Conservation (phyloP, 1,140 invertebrate genomes). For the Cyrtorhinus lividipennis region DNA sequence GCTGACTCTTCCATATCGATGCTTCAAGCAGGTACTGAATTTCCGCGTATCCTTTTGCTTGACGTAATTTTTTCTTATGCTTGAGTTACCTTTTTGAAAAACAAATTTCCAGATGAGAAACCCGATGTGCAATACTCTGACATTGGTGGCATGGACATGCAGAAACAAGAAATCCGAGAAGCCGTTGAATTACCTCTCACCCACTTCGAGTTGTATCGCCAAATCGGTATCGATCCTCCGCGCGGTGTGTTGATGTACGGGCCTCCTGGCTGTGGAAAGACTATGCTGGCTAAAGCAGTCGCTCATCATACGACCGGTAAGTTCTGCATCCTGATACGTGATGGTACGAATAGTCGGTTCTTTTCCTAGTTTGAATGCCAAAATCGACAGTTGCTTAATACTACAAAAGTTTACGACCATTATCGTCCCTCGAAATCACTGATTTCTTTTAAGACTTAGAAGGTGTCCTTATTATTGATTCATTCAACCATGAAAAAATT, state of each 20-base stretch:
- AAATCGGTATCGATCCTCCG: slow-evolving; percentile 94
- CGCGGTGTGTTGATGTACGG: slow-evolving; percentile 97
- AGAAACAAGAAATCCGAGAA: slow-evolving; percentile 98
- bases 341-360: not conserved
- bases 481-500: too few relatives aligned
- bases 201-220: slow-evolving; percentile 98
- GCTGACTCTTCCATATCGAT: slow-evolving; percentile 96
- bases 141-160: slow-evolving; percentile 99
- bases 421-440: too few relatives aligned
- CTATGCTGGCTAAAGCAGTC: slow-evolving; percentile 98
- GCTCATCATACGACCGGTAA: slow-evolving; percentile 90
- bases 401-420: too few relatives aligned
- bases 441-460: too few relatives aligned
- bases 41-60: not conserved
- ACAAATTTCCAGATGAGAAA: slow-evolving; percentile 70
- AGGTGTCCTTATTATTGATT: too few relatives aligned
- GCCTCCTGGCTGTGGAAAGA: slow-evolving; percentile 92
- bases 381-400: too few relatives aligned
- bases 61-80: not conserved
- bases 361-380: too few relatives aligned
- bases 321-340: not conserved
- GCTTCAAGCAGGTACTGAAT: slow-evolving; percentile 63
- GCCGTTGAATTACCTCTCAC: slow-evolving; percentile 96
- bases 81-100: not conserved
- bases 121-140: slow-evolving; percentile 94